Conservation (phyloP, 1,140 invertebrate species). For the Bombus terrestris region DNA sequence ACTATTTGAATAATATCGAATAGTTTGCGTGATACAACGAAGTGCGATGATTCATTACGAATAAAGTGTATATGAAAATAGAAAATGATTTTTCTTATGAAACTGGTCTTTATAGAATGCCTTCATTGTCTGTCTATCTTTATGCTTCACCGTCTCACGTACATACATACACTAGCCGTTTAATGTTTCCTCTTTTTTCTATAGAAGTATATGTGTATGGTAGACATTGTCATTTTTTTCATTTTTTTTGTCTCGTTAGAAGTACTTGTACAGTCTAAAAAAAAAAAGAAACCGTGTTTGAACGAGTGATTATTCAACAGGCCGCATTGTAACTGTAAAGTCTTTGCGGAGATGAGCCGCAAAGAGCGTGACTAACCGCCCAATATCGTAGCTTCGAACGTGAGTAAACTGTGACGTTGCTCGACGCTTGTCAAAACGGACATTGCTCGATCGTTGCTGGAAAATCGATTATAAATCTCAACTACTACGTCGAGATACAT, state of each 20-base stretch:
- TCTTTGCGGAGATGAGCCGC: constrained; percentile 14
- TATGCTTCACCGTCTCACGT: not conserved
- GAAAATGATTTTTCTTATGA: not conserved
- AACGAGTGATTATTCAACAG: constrained; percentile 33
- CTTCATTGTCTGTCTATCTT: constrained; percentile 18
- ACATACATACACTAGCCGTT: constrained; percentile 24
- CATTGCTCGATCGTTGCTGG: constrained; percentile 3
- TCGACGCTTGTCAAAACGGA: constrained; percentile 21
- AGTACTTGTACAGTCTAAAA: constrained; percentile 4
- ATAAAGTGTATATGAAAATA: not conserved
- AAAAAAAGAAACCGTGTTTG: not conserved
- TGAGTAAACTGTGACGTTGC: constrained; percentile 40
- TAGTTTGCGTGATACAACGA: no score
- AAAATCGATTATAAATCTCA: constrained; percentile 6
- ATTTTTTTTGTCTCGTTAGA: not conserved
- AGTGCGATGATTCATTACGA: no score
- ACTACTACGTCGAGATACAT: not conserved
- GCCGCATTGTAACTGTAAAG: constrained; percentile 40
- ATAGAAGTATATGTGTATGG: constrained; percentile 26
- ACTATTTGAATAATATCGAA: not conserved
- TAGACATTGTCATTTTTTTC: constrained; percentile 4
- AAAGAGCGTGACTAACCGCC: not conserved
- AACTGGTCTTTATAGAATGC: constrained; percentile 27
- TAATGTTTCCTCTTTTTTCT: constrained; percentile 1
- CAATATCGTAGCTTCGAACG: constrained; percentile 18